phyloP scores from a whole-genome alignment of 2,888 invertebrate genomes.

The Cryptophagus acutangulus region DNA sequence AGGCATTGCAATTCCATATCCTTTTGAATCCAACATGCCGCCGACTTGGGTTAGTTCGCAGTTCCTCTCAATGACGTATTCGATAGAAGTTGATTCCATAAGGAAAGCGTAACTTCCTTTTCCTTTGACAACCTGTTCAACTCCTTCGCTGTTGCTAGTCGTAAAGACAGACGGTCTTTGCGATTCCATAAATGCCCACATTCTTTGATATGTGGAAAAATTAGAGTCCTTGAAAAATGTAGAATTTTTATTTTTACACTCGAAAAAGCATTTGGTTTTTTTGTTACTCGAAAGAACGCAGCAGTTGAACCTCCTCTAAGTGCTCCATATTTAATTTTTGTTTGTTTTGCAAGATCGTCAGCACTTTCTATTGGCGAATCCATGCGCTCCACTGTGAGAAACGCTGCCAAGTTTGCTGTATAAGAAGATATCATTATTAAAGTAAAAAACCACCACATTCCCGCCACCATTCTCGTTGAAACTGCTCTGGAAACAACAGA shows the following conservation, averaged over 20 bases:
- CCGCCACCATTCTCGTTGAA: conserved; percentile 83
- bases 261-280: neutral
- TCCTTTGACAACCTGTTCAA: conserved; percentile 78
- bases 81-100: conserved; percentile 96
- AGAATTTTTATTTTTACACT: neutral
- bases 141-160: conserved; percentile 81
- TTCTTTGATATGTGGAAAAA: conserved; percentile 86
- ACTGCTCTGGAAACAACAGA: conserved; percentile 61
- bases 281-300: conserved; percentile 82
- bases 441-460: conserved; percentile 95
- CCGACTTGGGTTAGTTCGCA: conserved; percentile 91
- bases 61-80: conserved; percentile 85
- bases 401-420: conserved; percentile 93
- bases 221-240: conserved; percentile 71
- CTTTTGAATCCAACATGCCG: conserved; percentile 87
- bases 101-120: conserved; percentile 91
- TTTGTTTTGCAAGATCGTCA: conserved; percentile 93
- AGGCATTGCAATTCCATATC: conserved; percentile 92
- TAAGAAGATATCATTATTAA: conserved; percentile 95
- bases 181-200: conserved; percentile 95
- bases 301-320: conserved; percentile 90
- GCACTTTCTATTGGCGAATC: conserved; percentile 93
- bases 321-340: conserved; percentile 94
- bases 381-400: conserved; percentile 88
- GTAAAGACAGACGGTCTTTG: conserved; percentile 84